Evolutionary conservation across 2,113 vertebrate genomes (phyloP).

Genomic region (Cygnus atratus): DNA sequence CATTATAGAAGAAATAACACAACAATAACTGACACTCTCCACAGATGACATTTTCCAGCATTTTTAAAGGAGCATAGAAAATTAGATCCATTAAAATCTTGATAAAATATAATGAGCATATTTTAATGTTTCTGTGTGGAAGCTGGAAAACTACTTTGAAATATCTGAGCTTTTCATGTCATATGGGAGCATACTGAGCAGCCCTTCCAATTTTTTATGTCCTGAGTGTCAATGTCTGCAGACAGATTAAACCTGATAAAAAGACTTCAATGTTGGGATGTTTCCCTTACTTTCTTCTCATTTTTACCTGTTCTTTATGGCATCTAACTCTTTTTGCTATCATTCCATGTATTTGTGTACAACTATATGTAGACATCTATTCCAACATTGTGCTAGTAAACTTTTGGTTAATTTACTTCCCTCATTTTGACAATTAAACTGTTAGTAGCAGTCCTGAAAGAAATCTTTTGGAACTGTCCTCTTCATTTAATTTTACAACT

Average conservation of each 20-base stretch:
- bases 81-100: background rate
- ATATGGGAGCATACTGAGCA: background rate
- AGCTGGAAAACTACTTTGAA: background rate
- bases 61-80: background rate
- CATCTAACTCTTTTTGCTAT: background rate
- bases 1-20: background rate
- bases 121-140: background rate
- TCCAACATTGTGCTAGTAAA: background rate
- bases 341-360: background rate
- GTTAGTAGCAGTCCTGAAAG: background rate
- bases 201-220: background rate
- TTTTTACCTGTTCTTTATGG: background rate
- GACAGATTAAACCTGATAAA: background rate
- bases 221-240: background rate
- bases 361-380: background rate
- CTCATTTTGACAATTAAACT: background rate
- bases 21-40: background rate
- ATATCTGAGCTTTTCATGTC: background rate
- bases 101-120: background rate
- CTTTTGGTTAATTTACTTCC: background rate
- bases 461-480: background rate
- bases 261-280: rapidly evolving
- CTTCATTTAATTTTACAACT: background rate
- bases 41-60: background rate
- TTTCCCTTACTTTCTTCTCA: background rate